Evolutionary conservation across 2,888 invertebrate genomes (phyloP).

Genomic region (Rosalia funebris): DNA sequence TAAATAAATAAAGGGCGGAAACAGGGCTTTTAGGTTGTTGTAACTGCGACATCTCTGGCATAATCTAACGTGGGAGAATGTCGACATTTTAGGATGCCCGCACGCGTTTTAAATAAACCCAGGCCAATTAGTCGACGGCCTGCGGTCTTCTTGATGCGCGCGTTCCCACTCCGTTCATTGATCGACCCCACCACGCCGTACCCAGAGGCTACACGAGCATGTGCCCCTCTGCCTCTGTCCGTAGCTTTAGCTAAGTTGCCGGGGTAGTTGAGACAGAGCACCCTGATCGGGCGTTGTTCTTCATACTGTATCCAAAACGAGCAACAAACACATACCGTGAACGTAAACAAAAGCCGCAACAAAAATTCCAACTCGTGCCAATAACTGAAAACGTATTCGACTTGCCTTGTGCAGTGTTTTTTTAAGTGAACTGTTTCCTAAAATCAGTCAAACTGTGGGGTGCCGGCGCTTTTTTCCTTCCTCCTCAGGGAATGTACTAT

Average conservation of each 20-base stretch:
- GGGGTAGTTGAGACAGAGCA: constrained; percentile 58
- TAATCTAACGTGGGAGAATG: too few relatives aligned
- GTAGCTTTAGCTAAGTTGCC: constrained; percentile 43
- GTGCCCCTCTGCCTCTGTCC: constrained; percentile 53
- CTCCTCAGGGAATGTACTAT: constrained; percentile 97
- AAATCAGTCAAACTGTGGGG: constrained; percentile 95
- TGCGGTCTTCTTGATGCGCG: constrained; percentile 27
- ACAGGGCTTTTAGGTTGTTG: too few relatives aligned
- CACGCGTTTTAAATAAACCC: too few relatives aligned
- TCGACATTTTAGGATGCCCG: too few relatives aligned
- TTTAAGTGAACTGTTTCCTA: constrained; percentile 60
- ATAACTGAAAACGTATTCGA: constrained; percentile 13
- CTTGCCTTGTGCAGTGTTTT: constrained; percentile 58
- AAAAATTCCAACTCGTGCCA: constrained; percentile 23
- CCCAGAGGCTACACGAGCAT: constrained; percentile 42
- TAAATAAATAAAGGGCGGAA: too few relatives aligned
- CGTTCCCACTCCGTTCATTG: constrained; percentile 56
- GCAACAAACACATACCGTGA: constrained; percentile 30
- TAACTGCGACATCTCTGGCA: too few relatives aligned
- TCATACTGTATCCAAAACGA: constrained; percentile 15
- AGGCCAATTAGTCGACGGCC: constrained; percentile 7
- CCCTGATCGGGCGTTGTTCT: constrained; percentile 59
- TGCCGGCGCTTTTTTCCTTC: constrained; percentile 94
- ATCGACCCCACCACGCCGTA: constrained; percentile 56
- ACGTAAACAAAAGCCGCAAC: constrained; percentile 39